Conservation (phyloP, 2,888 invertebrate species). For the Drosophila subsilvestris region DNA sequence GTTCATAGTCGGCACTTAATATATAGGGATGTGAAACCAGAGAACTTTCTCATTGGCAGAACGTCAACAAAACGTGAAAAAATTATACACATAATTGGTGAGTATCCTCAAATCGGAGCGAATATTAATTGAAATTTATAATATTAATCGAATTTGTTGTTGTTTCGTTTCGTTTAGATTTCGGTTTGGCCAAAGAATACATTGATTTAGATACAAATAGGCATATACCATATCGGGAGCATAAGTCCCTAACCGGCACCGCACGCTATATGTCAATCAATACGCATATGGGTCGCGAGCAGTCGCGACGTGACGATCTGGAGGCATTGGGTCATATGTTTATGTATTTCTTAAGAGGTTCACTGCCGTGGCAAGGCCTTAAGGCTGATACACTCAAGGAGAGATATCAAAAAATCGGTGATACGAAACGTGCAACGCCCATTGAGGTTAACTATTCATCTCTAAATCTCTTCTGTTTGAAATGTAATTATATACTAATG, state of each 20-base stretch:
- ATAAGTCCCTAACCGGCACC: slow-evolving; percentile 99
- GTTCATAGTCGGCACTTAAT: slow-evolving; percentile 99
- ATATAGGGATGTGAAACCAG: slow-evolving; percentile 99
- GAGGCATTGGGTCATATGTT: slow-evolving; percentile 99
- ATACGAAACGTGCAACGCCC: slow-evolving; percentile 99
- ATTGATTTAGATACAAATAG: slow-evolving; percentile 99
- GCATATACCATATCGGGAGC: slow-evolving; percentile 99
- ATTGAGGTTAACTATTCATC: slow-evolving; percentile 89
- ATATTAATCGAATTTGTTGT: background rate
- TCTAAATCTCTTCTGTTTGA: background rate
- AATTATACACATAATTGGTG: slow-evolving; percentile 99
- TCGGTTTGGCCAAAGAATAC: slow-evolving; percentile 99
- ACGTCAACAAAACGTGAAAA: slow-evolving; percentile 98
- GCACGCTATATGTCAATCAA: slow-evolving; percentile 99
- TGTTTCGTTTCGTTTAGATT: slow-evolving; percentile 88
- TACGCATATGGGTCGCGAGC: slow-evolving; percentile 99
- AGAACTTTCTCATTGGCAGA: slow-evolving; percentile 99
- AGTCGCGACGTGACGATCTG: slow-evolving; percentile 99
- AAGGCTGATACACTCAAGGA: slow-evolving; percentile 99
- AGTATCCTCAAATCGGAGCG: slow-evolving; percentile 71
- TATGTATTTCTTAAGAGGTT: slow-evolving; percentile 99
- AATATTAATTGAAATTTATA: slow-evolving; percentile 2
- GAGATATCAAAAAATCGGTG: slow-evolving; percentile 99
- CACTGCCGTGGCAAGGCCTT: slow-evolving; percentile 99
- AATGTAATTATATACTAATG: background rate